Evolutionary conservation across 2,888 invertebrate genomes (phyloP), one percentile per base, ranked within the genome.

Genomic region (Tachina lurida): DNA sequence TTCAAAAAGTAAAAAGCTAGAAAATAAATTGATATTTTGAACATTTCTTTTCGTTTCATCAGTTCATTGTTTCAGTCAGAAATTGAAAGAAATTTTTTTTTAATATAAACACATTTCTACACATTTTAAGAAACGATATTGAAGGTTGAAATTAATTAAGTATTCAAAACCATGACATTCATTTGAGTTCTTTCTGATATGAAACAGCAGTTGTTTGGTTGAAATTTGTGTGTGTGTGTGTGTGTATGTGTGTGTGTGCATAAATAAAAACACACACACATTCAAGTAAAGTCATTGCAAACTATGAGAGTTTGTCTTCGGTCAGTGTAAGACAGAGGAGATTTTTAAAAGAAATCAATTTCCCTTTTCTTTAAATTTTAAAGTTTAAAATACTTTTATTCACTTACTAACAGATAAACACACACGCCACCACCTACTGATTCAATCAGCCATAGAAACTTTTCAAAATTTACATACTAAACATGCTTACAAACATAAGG

Each of bases 161-260:
- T 80, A 86, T 86, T 86, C 79, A 83, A 76, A 86, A 52, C 71
- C 79, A 82, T 77, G 79, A 83, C 73, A 83, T 63, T 83, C 80
- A 83, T 73, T 80, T 68, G 73, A 73, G 86, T 86, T 86, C 86
- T 86, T 86, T 86, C 83, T 86, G 85, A 82, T 85, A 78, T 19
- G 47, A 56, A 84, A 84, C 58, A 58, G 45, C 22, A 12, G 1
- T 45, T 54, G 31, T 68, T 39, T 7, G 10, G 0, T 31, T 31
- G 0, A 31, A 31, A 31, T 15, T 41, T 19, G 5, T 65, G 13
- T 19, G 13, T 5, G 19, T 62, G 10, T 62, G 12, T 43, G 45
- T 17, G 13, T 17, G 43, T 12, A 5, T 49, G 2, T 67, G 65
- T 17, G 22, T 31, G 10, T 13, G 13, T 31, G 31, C 7, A 39